phyloP scores from a whole-genome alignment of 1,140 invertebrate species.

The Procambarus clarkii region DNA sequence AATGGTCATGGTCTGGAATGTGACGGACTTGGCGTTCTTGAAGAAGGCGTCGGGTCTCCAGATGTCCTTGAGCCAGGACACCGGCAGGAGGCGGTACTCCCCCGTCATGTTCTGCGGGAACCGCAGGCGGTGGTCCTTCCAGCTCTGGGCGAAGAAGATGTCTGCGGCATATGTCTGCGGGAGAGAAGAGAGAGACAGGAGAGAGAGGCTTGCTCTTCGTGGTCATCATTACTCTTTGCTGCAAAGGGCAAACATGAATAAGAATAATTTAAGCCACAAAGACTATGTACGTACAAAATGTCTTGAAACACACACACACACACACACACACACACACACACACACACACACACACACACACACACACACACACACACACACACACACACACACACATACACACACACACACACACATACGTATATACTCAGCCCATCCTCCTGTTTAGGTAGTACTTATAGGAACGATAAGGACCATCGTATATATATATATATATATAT shows the following conservation, averaged over 20 bases:
- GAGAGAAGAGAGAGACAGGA: background rate
- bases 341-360: no score
- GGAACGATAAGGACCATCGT: no score
- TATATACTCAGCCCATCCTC: no score
- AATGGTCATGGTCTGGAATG: conserved; percentile 56
- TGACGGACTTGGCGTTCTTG: conserved; percentile 58
- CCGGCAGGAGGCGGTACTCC: conserved; percentile 48
- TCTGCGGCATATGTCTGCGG: conserved; percentile 51
- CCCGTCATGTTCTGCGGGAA: conserved; percentile 59
- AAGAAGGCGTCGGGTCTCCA: conserved; percentile 57
- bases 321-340: no score
- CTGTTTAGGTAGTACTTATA: no score
- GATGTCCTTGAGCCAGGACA: conserved; percentile 57
- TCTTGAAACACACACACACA: background rate
- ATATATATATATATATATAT: no score
- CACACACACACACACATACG: no score
- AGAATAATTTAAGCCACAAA: background rate
- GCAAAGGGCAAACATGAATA: background rate
- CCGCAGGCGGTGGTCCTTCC: conserved; percentile 52
- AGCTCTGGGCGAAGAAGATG: conserved; percentile 60
- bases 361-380: no score
- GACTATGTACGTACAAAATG: background rate
- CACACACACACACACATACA: no score
- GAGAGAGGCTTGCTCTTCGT: background rate
- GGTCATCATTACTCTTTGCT: no score